A percentile compares a stretch with the other conserved stretches of the same genome.
Evolutionary conservation across 2,888 invertebrate genomes (phyloP).

Genomic region (Chouioia cunea): DNA sequence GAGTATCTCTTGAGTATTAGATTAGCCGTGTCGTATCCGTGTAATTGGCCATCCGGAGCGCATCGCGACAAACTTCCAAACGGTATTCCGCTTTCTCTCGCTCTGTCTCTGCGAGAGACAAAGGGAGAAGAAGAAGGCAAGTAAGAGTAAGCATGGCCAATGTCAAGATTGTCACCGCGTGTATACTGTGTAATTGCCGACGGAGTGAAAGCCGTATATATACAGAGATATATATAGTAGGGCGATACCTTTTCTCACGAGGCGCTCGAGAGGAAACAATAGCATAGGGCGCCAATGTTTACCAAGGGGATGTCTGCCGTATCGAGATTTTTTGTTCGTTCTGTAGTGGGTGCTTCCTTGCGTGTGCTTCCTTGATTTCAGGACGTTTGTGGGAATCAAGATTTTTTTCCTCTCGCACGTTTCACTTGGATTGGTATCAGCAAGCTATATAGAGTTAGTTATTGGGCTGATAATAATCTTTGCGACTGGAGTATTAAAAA

Average conservation of each 20-base stretch:
- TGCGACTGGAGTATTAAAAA: too few relatives aligned
- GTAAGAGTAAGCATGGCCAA: constrained; percentile 32
- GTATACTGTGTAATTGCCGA: constrained; percentile 32
- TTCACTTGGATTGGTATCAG: too few relatives aligned
- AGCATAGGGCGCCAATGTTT: too few relatives aligned
- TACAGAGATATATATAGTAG: background rate
- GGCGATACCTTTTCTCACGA: constrained; percentile 42
- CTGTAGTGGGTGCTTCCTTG: too few relatives aligned
- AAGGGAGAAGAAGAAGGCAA: constrained; percentile 12
- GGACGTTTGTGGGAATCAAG: too few relatives aligned
- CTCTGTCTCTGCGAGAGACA: constrained; percentile 12
- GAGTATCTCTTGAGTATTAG: too few relatives aligned
- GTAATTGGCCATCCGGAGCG: constrained; percentile 3
- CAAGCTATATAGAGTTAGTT: too few relatives aligned
- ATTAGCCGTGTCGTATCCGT: background rate
- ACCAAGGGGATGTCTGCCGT: too few relatives aligned
- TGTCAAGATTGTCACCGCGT: constrained; percentile 52
- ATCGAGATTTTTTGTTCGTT: too few relatives aligned
- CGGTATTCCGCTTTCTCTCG: constrained; percentile 9
- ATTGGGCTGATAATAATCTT: too few relatives aligned
- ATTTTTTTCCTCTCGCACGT: too few relatives aligned
- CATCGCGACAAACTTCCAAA: background rate
- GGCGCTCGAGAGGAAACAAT: constrained; percentile 6
- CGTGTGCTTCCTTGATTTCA: too few relatives aligned
- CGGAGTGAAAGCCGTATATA: constrained; percentile 38